Conservation (phyloP, 2,797 vertebrate species). For the Myiotriccus ornatus region DNA sequence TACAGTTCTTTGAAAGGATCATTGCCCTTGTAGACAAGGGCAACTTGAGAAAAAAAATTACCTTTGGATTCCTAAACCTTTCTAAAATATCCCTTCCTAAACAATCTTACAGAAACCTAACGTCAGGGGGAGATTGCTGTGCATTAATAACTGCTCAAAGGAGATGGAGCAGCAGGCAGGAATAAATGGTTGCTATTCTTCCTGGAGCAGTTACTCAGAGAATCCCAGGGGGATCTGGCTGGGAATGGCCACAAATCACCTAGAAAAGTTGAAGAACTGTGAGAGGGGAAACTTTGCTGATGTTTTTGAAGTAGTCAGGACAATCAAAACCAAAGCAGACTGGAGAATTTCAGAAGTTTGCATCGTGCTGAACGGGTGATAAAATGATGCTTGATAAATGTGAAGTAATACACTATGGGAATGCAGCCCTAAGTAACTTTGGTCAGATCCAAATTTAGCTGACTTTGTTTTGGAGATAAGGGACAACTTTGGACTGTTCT, state of each 20-base stretch:
- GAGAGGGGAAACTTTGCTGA: neutral
- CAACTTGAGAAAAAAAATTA: conserved; percentile 23
- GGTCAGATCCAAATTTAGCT: neutral
- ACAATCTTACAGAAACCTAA: conserved; percentile 37
- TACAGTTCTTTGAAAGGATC: conserved; percentile 24
- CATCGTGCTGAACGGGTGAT: neutral
- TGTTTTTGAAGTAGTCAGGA: neutral
- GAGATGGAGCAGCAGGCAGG: conserved; percentile 14
- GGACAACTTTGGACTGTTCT: neutral
- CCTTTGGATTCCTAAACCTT: conserved; percentile 31
- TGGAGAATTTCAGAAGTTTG: neutral
- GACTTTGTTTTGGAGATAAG: neutral
- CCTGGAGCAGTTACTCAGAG: neutral
- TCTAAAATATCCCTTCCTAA: conserved; percentile 51
- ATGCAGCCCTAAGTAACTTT: fast-evolving
- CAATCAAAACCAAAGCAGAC: neutral
- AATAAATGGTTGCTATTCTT: conserved; percentile 53
- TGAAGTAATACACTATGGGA: neutral
- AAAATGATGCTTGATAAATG: neutral
- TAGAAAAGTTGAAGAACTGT: neutral
- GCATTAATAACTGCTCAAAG: conserved; percentile 39
- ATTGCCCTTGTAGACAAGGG: conserved; percentile 18
- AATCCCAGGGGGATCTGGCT: conserved; percentile 19
- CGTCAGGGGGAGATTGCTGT: neutral
- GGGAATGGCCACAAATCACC: conserved; percentile 37